Percentiles rank a stretch among this genome's conserved stretches.
Conservation (phyloP, 2,113 vertebrate genomes). For the Mus pahari region DNA sequence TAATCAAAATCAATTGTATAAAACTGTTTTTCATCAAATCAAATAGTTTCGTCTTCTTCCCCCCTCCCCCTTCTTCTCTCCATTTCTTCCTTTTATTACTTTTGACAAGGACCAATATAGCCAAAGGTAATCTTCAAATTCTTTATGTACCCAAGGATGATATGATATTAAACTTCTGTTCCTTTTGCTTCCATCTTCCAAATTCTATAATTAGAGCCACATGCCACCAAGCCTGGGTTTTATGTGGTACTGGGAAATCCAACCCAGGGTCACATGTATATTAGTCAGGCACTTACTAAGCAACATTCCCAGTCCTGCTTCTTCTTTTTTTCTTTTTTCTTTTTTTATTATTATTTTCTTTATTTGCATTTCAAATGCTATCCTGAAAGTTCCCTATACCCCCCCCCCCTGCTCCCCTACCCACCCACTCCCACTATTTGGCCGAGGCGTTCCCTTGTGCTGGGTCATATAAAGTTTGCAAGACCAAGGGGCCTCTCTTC, state of each 20-base stretch:
- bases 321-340: neutral
- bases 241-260: neutral
- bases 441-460: too few species aligned
- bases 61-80: neutral
- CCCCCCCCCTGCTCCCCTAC: too few species aligned
- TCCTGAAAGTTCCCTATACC: too few species aligned
- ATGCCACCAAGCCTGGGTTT: neutral
- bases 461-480: too few species aligned
- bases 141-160: neutral
- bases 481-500: too few species aligned
- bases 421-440: too few species aligned
- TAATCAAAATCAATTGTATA: conserved; percentile 51
- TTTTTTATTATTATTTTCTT: too few species aligned
- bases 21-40: neutral
- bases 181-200: neutral
- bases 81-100: neutral
- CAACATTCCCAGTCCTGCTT: neutral
- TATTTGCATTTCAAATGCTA: too few species aligned
- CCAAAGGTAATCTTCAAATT: neutral
- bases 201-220: neutral
- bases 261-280: neutral
- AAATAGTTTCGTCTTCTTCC: conserved; percentile 1
- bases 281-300: neutral
- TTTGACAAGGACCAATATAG: neutral
- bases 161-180: neutral